Base-by-base conservation (phyloP, 2,113 vertebrate species). In the Chamaea fasciata region DNA sequence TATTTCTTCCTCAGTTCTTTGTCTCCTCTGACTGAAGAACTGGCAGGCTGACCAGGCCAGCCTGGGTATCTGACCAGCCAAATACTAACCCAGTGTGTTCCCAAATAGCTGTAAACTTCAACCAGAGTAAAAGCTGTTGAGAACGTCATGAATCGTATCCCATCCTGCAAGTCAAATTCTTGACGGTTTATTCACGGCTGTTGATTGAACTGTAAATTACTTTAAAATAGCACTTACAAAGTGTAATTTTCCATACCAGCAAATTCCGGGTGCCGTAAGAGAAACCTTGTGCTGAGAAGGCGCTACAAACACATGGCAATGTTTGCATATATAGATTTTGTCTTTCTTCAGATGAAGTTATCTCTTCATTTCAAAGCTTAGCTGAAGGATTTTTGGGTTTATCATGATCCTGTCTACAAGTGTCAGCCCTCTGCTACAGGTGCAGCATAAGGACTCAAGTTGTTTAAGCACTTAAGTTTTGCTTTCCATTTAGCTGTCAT, bases 311-410 rank as follows among this genome's bases (percentile, higher is more conserved):
- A 59, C 62, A 70, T 5, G 37, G 41, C 41, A 76, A 7, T 84
- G 74, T 88, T 69, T 94, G 46, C 57, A 37, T 57, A 52, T 24
- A 11, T 47, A 50, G 33, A 23, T 60, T 71, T 82, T 92, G 3
- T 84, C 37, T 95, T 92, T 14, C 27, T 67, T 63, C 83, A 89
- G 77, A 73, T 83, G 39, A 64, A 92, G 62, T 95, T 75, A 67
- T 82, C 90, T 76, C 73, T 65, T 76, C 53, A 87, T 95, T 94
- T 83, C 46, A 89, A 78, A 33, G 41, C 15, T 65, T 30, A 60
- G 26, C 44, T 17, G 46, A 46, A 91, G 23, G 56, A 62, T 73
- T 94, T 95, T 93, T 88, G 39, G 14, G 57, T 94, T 83, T 90
- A 50, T 64, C 75, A 33, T 28, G 65, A 65, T 68, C 37, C 20